Conservation (phyloP, 2,113 vertebrate genomes). For the Myodes glareolus region DNA sequence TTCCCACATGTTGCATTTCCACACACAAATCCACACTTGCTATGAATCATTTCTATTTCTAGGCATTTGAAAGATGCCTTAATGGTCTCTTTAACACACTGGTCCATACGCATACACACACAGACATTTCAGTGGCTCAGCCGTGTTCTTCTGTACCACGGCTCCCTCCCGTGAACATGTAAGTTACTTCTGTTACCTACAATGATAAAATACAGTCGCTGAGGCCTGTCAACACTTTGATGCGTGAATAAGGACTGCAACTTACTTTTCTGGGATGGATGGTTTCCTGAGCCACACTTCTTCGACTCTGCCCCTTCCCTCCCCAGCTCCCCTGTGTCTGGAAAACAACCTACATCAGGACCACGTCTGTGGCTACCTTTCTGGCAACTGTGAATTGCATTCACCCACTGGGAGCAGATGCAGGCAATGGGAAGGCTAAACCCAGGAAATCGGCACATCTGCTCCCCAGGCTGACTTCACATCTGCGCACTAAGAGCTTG, state of each 20-base stretch:
- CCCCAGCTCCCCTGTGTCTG: background rate
- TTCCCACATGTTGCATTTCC: no score
- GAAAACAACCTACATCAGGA: background rate
- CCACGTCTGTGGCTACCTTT: background rate
- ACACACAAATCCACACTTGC: background rate
- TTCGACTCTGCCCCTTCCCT: background rate
- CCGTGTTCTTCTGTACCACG: background rate
- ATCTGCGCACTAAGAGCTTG: background rate
- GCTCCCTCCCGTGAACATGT: background rate
- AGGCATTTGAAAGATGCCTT: background rate
- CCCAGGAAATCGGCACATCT: background rate
- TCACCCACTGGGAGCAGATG: background rate
- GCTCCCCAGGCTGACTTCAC: background rate
- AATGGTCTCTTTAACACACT: background rate
- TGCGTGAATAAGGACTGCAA: background rate
- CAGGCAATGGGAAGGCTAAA: background rate
- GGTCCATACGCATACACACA: no score
- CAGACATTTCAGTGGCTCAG: background rate
- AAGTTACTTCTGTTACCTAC: background rate
- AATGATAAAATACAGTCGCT: background rate
- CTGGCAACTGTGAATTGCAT: background rate
- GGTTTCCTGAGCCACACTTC: background rate
- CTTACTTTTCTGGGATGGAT: background rate
- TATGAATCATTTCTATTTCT: background rate
- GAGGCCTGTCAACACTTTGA: background rate